Conservation (phyloP, 2,888 invertebrate species). For the Cryptus viduatorius region DNA sequence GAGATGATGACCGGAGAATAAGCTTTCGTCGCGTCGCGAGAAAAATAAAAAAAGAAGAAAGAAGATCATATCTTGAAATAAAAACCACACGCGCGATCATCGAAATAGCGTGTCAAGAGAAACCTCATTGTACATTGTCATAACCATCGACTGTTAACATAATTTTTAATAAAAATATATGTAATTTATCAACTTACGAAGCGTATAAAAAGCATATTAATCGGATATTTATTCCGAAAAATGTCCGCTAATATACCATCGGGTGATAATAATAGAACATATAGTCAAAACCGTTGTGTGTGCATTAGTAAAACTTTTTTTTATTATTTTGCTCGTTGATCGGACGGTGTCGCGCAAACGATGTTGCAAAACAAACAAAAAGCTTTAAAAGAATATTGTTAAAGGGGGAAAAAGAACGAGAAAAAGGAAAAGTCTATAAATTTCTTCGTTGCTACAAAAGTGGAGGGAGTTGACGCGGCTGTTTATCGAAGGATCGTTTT, state of each 20-base stretch:
- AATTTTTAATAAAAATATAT: slow-evolving; percentile 59
- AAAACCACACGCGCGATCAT: not conserved
- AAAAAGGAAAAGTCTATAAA: too few species aligned
- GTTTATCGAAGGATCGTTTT: too few species aligned
- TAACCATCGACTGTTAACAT: slow-evolving; percentile 58
- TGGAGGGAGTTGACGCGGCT: too few species aligned
- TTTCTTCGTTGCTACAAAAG: too few species aligned
- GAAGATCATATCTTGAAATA: slow-evolving; percentile 22
- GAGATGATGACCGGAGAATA: slow-evolving; percentile 98
- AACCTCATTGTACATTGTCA: slow-evolving; percentile 60
- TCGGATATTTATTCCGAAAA: not conserved
- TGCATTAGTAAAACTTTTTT: too few species aligned
- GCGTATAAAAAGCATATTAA: not conserved
- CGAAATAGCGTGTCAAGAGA: slow-evolving; percentile 24
- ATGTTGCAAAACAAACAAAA: too few species aligned
- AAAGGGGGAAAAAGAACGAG: too few species aligned
- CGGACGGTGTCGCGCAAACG: too few species aligned
- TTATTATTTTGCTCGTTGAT: too few species aligned
- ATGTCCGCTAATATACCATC: not conserved
- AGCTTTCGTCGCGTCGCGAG: slow-evolving; percentile 73
- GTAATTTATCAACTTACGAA: not conserved
- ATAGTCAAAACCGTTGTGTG: not conserved
- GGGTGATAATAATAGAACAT: too few species aligned
- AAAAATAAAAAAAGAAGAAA: slow-evolving; percentile 20
- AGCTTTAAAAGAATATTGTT: too few species aligned